phyloP scores from a whole-genome alignment of 2,113 vertebrate species.

The Ceuthmochares aereus region DNA sequence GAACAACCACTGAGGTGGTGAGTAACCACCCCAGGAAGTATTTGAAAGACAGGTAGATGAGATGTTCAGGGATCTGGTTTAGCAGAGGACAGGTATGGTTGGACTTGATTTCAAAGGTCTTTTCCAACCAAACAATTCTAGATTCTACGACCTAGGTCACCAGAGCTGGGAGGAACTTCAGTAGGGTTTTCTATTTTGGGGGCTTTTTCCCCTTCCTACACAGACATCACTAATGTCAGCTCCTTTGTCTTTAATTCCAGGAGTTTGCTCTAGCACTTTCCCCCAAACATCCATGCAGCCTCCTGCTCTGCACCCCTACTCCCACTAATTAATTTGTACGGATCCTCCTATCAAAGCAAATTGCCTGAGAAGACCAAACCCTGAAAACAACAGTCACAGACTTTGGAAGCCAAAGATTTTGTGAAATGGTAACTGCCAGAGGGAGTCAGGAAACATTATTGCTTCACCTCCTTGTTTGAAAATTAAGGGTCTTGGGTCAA shows the following conservation, averaged over 20 bases:
- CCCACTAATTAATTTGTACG: constrained; percentile 31
- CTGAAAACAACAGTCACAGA: neutral
- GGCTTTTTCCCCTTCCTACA: neutral
- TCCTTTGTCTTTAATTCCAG: neutral
- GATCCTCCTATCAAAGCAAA: constrained; percentile 9
- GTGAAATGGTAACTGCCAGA: neutral
- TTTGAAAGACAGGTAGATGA: too few relatives aligned
- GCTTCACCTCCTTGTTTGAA: constrained; percentile 43
- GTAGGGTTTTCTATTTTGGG: neutral
- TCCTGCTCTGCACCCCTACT: neutral
- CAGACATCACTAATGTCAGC: neutral
- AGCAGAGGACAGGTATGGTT: too few relatives aligned
- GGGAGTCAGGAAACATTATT: neutral
- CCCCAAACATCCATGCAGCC: neutral
- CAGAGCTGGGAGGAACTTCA: neutral
- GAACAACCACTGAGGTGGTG: too few relatives aligned
- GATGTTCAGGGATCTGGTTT: too few relatives aligned
- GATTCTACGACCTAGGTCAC: neutral
- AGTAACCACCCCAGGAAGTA: too few relatives aligned
- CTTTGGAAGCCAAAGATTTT: neutral
- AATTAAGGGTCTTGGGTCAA: constrained; percentile 69
- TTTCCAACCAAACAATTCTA: too few relatives aligned
- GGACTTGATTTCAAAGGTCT: too few relatives aligned
- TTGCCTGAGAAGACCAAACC: constrained; percentile 14
- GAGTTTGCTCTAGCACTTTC: neutral